Conservation (phyloP, 2,888 invertebrate species). For the Diaprepes abbreviatus region DNA sequence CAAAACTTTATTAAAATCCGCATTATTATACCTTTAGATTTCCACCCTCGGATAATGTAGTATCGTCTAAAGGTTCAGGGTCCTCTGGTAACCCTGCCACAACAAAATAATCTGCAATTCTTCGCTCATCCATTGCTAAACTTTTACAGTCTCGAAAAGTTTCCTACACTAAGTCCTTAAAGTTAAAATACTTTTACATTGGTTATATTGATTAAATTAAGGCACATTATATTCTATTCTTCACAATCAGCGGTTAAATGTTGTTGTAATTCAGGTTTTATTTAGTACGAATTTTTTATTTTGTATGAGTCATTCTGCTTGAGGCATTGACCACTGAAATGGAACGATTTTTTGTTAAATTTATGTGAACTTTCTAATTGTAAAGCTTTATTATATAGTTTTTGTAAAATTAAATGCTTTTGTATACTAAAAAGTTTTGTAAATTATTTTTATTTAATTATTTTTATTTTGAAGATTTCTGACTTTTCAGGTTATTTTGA, state of each 20-base stretch:
- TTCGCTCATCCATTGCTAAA: slow-evolving; percentile 81
- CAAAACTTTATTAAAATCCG: too few relatives aligned
- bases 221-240: slow-evolving; percentile 43
- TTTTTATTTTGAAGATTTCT: slow-evolving; percentile 35
- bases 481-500: slow-evolving; percentile 20
- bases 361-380: slow-evolving; percentile 28
- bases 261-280: slow-evolving; percentile 31
- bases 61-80: slow-evolving; percentile 82
- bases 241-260: slow-evolving; percentile 14
- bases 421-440: neutral
- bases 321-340: slow-evolving; percentile 37
- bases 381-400: neutral
- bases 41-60: slow-evolving; percentile 77
- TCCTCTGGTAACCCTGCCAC: slow-evolving; percentile 93
- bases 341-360: slow-evolving; percentile 30
- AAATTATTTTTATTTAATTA: slow-evolving; percentile 8
- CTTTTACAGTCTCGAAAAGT: neutral
- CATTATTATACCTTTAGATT: slow-evolving; percentile 48
- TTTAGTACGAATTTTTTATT: slow-evolving; percentile 30
- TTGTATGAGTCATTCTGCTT: slow-evolving; percentile 44
- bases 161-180: neutral
- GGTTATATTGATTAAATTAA: slow-evolving; percentile 25
- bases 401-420: slow-evolving; percentile 1
- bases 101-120: slow-evolving; percentile 98
- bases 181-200: neutral